A percentile compares a stretch with the other conserved stretches of the same genome.
Evolutionary conservation across 2,888 invertebrate genomes (phyloP).

Genomic region (Zaprionus bogoriensis): DNA sequence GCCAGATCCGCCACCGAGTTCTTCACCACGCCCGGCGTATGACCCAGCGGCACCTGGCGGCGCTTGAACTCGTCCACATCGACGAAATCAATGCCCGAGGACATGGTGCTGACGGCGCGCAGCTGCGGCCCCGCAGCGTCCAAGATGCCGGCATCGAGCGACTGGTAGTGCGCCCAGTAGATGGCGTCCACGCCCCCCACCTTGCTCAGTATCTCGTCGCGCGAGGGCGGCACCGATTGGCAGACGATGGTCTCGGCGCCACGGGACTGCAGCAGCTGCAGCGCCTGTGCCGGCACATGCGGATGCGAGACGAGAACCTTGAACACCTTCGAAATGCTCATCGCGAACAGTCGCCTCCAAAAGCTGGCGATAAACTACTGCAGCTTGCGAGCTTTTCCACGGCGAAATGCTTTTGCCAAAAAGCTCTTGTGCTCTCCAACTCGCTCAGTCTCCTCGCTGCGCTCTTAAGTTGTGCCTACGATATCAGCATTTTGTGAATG

Average conservation of each 20-base stretch:
- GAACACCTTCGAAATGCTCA: constrained; percentile 64
- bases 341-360: constrained; percentile 1
- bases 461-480: too few species aligned
- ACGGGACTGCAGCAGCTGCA: constrained; percentile 86
- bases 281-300: constrained; percentile 86
- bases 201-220: constrained; percentile 78
- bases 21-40: constrained; percentile 90
- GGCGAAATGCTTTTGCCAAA: background rate
- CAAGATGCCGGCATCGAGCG: constrained; percentile 78
- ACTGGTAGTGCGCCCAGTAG: constrained; percentile 81
- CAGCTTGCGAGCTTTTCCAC: background rate
- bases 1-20: constrained; percentile 93
- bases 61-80: constrained; percentile 88
- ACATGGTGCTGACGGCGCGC: constrained; percentile 91
- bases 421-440: constrained; percentile 42
- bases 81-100: constrained; percentile 93
- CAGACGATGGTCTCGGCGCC: constrained; percentile 79
- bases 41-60: constrained; percentile 89
- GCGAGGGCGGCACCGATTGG: constrained; percentile 74
- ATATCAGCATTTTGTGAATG: too few species aligned
- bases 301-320: constrained; percentile 88
- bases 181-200: constrained; percentile 80
- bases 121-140: constrained; percentile 85
- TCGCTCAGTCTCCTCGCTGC: background rate
- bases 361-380: constrained; percentile 33